phyloP scores from a whole-genome alignment of 1,140 invertebrate species.

The Yoshiicerus persimilis region DNA sequence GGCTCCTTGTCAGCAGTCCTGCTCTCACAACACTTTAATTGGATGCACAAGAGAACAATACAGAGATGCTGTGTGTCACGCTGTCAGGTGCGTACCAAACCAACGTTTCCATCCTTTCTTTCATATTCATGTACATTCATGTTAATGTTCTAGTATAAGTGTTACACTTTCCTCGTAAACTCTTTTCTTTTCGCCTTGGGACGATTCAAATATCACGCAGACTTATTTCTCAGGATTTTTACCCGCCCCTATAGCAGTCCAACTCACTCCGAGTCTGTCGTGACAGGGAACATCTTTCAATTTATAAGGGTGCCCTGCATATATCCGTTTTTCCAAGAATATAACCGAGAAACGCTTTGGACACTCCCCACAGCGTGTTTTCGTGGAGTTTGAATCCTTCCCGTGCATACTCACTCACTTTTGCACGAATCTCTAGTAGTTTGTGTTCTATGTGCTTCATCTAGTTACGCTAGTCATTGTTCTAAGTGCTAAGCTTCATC shows the following conservation, averaged over 20 bases:
- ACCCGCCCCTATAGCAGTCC: too few species aligned
- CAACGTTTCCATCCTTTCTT: neutral
- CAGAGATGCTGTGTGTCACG: conserved; percentile 29
- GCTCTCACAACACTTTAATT: neutral
- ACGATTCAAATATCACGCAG: neutral
- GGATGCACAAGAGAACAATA: conserved; percentile 7
- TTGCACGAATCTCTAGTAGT: neutral
- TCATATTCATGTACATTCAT: neutral
- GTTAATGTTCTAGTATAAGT: neutral
- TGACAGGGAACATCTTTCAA: neutral
- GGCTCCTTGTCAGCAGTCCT: conserved; percentile 26
- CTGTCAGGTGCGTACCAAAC: conserved; percentile 20
- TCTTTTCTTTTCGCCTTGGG: neutral
- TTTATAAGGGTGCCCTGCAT: too few species aligned
- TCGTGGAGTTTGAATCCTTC: neutral
- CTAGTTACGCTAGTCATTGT: neutral
- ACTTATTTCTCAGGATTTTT: too few species aligned
- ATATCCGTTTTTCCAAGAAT: too few species aligned
- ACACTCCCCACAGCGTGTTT: neutral
- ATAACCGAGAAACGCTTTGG: neutral
- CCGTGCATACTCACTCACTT: neutral
- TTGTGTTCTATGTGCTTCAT: neutral
- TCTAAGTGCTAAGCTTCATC: neutral
- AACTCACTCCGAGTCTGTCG: neutral
- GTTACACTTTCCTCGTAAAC: neutral